phyloP scores from a whole-genome alignment of 2,113 vertebrate species.

The Tapirus terrestris region DNA sequence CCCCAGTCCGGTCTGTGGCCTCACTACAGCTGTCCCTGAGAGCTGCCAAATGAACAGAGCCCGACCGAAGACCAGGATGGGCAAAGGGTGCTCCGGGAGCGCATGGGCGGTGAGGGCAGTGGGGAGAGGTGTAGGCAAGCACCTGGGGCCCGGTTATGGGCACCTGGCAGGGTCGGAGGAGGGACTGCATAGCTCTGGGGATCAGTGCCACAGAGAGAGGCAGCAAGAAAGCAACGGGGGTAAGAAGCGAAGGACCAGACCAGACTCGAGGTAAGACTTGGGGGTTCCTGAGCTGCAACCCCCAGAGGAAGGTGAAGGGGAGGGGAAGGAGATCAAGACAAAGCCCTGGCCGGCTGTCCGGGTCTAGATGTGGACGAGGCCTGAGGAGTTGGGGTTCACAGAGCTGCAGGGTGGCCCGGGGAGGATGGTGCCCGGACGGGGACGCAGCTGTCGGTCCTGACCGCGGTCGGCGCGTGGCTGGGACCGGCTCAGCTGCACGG shows the following conservation, averaged over 20 bases:
- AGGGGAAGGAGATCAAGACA: background rate
- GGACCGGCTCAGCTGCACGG: background rate
- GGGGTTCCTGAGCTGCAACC: background rate
- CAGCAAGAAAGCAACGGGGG: background rate
- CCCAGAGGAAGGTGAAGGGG: background rate
- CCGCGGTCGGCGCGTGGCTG: background rate
- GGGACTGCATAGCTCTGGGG: background rate
- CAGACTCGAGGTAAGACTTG: accelerated
- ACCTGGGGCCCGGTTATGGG: too few species aligned
- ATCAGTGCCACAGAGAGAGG: background rate
- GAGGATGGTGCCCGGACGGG: background rate
- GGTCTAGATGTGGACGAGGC: background rate
- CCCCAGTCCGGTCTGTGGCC: too few species aligned
- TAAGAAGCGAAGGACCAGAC: background rate
- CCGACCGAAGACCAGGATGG: background rate
- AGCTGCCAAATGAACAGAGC: background rate
- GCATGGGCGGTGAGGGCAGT: accelerated
- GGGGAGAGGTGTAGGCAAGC: background rate
- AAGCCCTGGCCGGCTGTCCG: background rate
- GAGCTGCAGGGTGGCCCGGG: too few species aligned
- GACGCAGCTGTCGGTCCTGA: background rate
- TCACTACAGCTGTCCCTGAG: background rate
- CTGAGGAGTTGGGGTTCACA: background rate
- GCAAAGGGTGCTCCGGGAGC: background rate
- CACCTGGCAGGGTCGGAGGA: background rate